phyloP scores from a whole-genome alignment of 2,888 invertebrate genomes.

The Ornithoptera alexandrae region DNA sequence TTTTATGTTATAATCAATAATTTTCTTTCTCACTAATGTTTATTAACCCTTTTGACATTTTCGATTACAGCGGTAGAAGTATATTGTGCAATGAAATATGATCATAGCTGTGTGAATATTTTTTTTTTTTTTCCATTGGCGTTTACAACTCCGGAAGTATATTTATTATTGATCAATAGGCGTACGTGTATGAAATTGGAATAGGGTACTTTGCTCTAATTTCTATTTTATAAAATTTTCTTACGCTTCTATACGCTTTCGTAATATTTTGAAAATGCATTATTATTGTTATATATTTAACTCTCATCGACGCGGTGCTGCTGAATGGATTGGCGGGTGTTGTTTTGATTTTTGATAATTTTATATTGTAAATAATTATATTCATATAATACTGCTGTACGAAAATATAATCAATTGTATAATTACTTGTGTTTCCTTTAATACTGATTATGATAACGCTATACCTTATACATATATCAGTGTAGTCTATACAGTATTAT shows the following conservation, averaged over 20 bases:
- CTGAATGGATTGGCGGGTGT: constrained; percentile 6
- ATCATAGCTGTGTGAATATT: neutral
- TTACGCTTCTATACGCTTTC: constrained; percentile 4
- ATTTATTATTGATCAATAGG: neutral
- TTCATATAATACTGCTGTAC: constrained; percentile 31
- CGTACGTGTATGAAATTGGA: neutral
- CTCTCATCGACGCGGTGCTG: constrained; percentile 9
- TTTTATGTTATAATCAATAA: too few species aligned
- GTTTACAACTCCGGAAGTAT: neutral
- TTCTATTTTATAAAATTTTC: neutral
- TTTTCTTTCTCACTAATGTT: too few species aligned
- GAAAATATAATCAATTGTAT: constrained; percentile 23
- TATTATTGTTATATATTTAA: constrained; percentile 11
- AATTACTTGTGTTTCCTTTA: constrained; percentile 9
- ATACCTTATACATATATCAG: neutral
- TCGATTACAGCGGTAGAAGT: neutral
- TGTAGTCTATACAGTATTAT: neutral
- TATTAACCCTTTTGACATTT: neutral
- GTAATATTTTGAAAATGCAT: constrained; percentile 1
- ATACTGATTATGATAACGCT: neutral
- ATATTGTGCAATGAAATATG: neutral
- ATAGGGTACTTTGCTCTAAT: neutral
- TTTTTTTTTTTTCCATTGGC: neutral
- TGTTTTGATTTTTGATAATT: constrained; percentile 18
- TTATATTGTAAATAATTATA: constrained; percentile 31